Conservation (phyloP, 2,888 invertebrate species). For the Lysandra coridon region DNA sequence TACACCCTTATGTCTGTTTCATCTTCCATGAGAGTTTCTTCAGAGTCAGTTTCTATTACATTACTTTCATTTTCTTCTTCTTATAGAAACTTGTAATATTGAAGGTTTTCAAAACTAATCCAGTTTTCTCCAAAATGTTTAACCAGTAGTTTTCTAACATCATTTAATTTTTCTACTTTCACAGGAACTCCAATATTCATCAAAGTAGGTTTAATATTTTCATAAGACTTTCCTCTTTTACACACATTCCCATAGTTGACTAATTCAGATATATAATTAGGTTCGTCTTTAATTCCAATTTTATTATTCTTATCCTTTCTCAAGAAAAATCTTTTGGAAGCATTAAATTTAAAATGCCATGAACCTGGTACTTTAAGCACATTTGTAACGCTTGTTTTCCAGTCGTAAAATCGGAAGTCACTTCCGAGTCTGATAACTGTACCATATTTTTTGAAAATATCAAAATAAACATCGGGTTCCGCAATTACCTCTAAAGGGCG, state of each 20-base stretch:
- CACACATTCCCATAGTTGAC: constrained; percentile 34
- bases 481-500: background rate
- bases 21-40: constrained; percentile 32
- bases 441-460: constrained; percentile 33
- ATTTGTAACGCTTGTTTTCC: background rate
- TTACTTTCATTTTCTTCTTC: constrained; percentile 27
- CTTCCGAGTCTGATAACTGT: constrained; percentile 21
- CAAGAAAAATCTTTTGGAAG: constrained; percentile 1
- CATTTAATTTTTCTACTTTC: constrained; percentile 34
- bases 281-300: constrained; percentile 3
- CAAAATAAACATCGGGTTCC: constrained; percentile 30
- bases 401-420: background rate
- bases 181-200: constrained; percentile 33
- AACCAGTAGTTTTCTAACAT: constrained; percentile 32
- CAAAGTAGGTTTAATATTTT: constrained; percentile 32
- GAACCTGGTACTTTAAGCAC: constrained; percentile 27
- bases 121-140: constrained; percentile 34
- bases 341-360: constrained; percentile 33
- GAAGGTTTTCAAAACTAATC: constrained; percentile 30
- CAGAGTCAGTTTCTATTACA: constrained; percentile 32
- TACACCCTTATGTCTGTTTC: constrained; percentile 32
- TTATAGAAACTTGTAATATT: constrained; percentile 31
- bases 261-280: background rate
- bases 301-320: background rate
- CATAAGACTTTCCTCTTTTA: constrained; percentile 34